A percentile compares a stretch with the other conserved stretches of the same genome.
phyloP scores from a whole-genome alignment of 1,140 invertebrate genomes.

The Drosophila neocordata region DNA sequence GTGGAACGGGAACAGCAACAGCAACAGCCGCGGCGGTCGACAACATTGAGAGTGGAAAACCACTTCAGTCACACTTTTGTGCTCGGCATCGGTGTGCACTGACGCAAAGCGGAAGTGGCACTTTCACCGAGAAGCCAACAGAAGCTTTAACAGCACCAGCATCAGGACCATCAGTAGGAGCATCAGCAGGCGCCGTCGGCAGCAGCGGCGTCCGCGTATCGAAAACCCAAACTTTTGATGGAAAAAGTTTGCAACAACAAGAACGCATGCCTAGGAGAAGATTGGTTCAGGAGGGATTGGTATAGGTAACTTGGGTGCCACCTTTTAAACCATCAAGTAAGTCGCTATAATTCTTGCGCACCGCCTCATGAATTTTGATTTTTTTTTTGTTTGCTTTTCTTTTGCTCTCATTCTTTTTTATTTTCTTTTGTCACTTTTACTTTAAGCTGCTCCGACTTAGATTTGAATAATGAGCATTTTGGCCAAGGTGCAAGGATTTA shows the following conservation, averaged over 20 bases:
- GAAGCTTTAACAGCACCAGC: background rate
- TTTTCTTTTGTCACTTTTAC: slow-evolving; percentile 23
- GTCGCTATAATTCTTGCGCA: slow-evolving; percentile 71
- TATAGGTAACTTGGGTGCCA: slow-evolving; percentile 6
- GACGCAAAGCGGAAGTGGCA: slow-evolving; percentile 78
- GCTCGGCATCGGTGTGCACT: slow-evolving; percentile 64
- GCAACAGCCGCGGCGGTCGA: background rate
- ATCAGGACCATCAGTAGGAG: slow-evolving; percentile 2
- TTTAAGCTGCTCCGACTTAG: slow-evolving; percentile 62
- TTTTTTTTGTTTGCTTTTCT: slow-evolving; percentile 26
- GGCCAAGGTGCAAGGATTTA: slow-evolving; percentile 51
- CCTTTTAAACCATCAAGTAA: slow-evolving; percentile 65
- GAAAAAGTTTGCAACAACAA: slow-evolving; percentile 81
- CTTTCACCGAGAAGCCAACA: slow-evolving; percentile 53
- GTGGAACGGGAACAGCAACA: no score
- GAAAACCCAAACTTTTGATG: slow-evolving; percentile 79
- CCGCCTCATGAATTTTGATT: slow-evolving; percentile 78
- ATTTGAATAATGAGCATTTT: slow-evolving; percentile 66
- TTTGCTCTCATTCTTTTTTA: slow-evolving; percentile 8
- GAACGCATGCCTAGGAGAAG: slow-evolving; percentile 62
- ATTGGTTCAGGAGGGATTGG: background rate
- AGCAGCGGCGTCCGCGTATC: slow-evolving; percentile 51
- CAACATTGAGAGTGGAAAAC: slow-evolving; percentile 20
- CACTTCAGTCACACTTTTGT: slow-evolving; percentile 78
- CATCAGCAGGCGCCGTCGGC: slow-evolving; percentile 32